Base-by-base conservation (phyloP, 2,797 vertebrate species). In the Crocidura indochinensis region DNA sequence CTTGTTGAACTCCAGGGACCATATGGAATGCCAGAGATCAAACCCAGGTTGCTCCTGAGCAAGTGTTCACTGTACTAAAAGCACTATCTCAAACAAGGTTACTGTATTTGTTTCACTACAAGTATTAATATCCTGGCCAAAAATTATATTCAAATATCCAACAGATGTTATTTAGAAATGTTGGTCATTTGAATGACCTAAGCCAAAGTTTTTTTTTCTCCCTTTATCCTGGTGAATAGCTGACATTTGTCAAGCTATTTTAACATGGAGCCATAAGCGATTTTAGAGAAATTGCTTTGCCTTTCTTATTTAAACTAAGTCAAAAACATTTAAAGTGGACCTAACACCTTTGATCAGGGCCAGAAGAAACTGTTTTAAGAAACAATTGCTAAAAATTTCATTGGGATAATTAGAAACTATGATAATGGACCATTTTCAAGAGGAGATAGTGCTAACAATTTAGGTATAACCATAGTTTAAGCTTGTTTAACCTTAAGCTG, bases 131-230 rank as follows among this genome's bases (percentile, higher is more conserved):
- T 89, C 1, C 38, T 80, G 20, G 29, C 76, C 38, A 53, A 65
- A 93, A 56, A 22, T 68, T 82, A 87, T 31, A 65, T 82, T 68
- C 17, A 68, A 92, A 89, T 75, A 0, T 44, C 29, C 88, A 68
- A 15, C 27, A 86, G 14, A 88, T 22, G 24, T 71, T 76, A 8
- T 86, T 91, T 83, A 65, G 26, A 87, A 62, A 64, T 75, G 12
- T 79, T 84, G 47, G 46, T 38, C 69, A 91, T 10, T 80, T 84
- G 56, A 75, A 38, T 71, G 64, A 92, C 22, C 44, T n/a, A 69
- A 31, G 11, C 1, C 29, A 56, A 2, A 79, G 7, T 60, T 79
- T 46, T 38, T 44, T 67, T 76, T n/a, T n/a, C n/a, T 73, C 47
- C 15, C 69, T 8, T 73, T 74, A 69, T 1, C 71, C 79, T 71